These are phyloP conservation scores for Drosophila murphyi DNA, from an alignment of 1,140 invertebrate species.

Conservation along the genomic window DNA sequence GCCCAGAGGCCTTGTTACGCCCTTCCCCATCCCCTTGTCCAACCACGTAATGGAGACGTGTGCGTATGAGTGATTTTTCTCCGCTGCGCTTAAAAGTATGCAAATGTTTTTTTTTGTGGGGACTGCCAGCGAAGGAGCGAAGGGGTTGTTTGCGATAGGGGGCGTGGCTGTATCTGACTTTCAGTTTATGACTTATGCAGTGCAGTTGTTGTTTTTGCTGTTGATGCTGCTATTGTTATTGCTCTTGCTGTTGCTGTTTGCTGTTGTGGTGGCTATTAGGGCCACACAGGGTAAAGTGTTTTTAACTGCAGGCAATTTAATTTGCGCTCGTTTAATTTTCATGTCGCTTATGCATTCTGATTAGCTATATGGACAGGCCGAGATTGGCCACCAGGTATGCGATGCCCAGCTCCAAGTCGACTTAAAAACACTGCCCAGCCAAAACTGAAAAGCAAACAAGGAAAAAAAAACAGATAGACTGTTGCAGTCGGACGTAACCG, in stretches of 20 bases:
- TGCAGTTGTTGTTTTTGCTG: slow-evolving; percentile 20
- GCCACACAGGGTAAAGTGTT: slow-evolving; percentile 56
- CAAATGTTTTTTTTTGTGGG: slow-evolving; percentile 58
- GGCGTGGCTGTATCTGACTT: slow-evolving; percentile 68
- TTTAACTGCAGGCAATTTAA: slow-evolving; percentile 83
- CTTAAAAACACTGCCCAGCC: slow-evolving; percentile 32
- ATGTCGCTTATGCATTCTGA: slow-evolving; percentile 56
- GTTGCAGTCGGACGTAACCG: background rate
- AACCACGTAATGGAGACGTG: slow-evolving; percentile 50
- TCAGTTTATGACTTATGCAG: slow-evolving; percentile 58
- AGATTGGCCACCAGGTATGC: slow-evolving; percentile 35
- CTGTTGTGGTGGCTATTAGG: slow-evolving; percentile 29
- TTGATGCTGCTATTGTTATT: slow-evolving; percentile 25
- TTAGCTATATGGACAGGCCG: slow-evolving; percentile 49
- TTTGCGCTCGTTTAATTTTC: slow-evolving; percentile 68
- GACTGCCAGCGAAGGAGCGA: slow-evolving; percentile 21
- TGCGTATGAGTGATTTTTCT: slow-evolving; percentile 82
- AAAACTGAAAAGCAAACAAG: slow-evolving; percentile 6
- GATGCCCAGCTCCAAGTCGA: slow-evolving; percentile 36
- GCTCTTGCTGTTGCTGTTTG: background rate
- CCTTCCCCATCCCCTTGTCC: slow-evolving; percentile 27
- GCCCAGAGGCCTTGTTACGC: slow-evolving; percentile 60
- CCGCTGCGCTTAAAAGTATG: slow-evolving; percentile 78
- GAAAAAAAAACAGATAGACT: background rate
- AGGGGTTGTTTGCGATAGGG: slow-evolving; percentile 40